phyloP scores from a whole-genome alignment of 2,797 vertebrate genomes.

The Microctenopoma lineatum region DNA sequence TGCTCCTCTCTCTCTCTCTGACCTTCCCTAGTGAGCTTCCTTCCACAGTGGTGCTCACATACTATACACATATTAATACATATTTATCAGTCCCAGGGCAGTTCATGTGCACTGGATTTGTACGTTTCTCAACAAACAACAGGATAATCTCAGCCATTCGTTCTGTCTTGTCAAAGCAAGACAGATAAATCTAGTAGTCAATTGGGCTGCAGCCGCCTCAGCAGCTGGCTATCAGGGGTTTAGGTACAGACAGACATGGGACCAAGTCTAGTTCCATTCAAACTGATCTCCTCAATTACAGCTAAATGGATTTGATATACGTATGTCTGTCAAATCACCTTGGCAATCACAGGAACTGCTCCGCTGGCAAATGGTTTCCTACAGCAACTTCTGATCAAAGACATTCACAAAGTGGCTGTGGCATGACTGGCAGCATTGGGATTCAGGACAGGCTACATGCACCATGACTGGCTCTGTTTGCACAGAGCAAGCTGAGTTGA shows the following conservation, averaged over 20 bases:
- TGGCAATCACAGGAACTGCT: slow-evolving; percentile 59
- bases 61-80: slow-evolving; percentile 52
- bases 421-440: slow-evolving; percentile 63
- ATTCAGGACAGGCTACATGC: slow-evolving; percentile 68
- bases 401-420: slow-evolving; percentile 61
- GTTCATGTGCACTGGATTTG: slow-evolving; percentile 65
- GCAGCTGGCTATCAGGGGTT: slow-evolving; percentile 56
- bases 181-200: slow-evolving; percentile 58
- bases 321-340: slow-evolving; percentile 65
- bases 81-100: slow-evolving; percentile 75
- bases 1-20: slow-evolving; percentile 67
- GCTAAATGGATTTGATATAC: slow-evolving; percentile 65
- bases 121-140: slow-evolving; percentile 75
- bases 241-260: slow-evolving; percentile 24
- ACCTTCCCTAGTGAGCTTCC: slow-evolving; percentile 76
- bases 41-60: slow-evolving; percentile 69
- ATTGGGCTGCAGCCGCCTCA: slow-evolving; percentile 38
- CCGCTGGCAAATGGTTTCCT: slow-evolving; percentile 56
- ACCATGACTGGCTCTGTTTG: slow-evolving; percentile 70
- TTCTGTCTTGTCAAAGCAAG: slow-evolving; percentile 47
- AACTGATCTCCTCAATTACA: slow-evolving; percentile 55
- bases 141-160: slow-evolving; percentile 61
- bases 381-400: slow-evolving; percentile 75
- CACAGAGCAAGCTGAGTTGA: slow-evolving; percentile 63
- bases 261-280: slow-evolving; percentile 30